phyloP scores from a whole-genome alignment of 2,797 vertebrate species.

The Bovichtus variegatus region DNA sequence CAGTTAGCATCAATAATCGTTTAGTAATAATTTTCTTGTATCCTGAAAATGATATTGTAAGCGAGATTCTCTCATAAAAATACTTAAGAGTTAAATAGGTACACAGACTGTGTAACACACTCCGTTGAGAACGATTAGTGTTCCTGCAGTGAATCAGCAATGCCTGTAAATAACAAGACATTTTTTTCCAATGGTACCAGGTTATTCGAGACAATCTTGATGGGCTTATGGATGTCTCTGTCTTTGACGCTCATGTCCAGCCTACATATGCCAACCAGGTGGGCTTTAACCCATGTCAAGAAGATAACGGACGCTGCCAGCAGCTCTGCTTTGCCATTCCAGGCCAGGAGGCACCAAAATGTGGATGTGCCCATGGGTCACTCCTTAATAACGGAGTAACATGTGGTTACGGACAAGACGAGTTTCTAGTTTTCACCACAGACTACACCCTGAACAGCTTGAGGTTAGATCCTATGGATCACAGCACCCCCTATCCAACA shows the following conservation, averaged over 20 bases:
- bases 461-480: conserved; percentile 89
- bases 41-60: background rate
- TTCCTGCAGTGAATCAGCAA: background rate
- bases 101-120: background rate
- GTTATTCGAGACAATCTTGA: conserved; percentile 90
- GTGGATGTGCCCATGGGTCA: conserved; percentile 91
- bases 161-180: background rate
- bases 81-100: background rate
- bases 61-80: background rate
- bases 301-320: conserved; percentile 90
- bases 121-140: background rate
- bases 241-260: conserved; percentile 88
- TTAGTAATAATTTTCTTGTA: background rate
- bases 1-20: background rate
- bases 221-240: conserved; percentile 87
- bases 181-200: conserved; percentile 42
- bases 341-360: conserved; percentile 81
- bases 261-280: conserved; percentile 86
- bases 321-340: conserved; percentile 94
- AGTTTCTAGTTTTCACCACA: conserved; percentile 91
- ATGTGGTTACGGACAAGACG: conserved; percentile 88
- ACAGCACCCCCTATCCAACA: conserved; percentile 87
- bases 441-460: conserved; percentile 89
- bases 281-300: conserved; percentile 91
- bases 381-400: conserved; percentile 88